Conservation (phyloP, 2,113 vertebrate genomes). For the Hydrolagus affinis region DNA sequence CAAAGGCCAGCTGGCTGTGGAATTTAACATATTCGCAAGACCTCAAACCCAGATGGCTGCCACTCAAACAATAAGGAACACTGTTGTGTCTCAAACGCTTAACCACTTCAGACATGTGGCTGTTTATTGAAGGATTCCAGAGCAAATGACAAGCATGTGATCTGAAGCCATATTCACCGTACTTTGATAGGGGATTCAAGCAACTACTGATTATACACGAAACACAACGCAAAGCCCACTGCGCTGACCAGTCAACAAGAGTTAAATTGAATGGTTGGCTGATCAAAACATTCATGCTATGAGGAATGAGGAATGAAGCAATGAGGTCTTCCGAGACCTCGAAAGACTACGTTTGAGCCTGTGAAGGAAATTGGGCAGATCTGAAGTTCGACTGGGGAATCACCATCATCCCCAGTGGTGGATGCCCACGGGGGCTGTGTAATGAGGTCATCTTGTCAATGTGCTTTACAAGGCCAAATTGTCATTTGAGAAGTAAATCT, state of each 20-base stretch:
- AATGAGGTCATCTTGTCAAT: no score
- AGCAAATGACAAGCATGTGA: conserved; percentile 20
- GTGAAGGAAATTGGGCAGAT: no score
- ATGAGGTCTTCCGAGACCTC: neutral
- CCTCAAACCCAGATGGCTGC: conserved; percentile 35
- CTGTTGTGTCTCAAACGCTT: neutral
- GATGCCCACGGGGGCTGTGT: no score
- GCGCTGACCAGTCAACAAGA: neutral
- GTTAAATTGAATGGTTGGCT: neutral
- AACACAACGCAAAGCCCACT: neutral
- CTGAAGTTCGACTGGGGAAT: no score
- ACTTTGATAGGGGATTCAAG: neutral
- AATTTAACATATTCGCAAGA: conserved; percentile 57
- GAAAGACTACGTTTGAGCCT: no score
- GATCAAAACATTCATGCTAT: neutral
- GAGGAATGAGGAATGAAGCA: neutral
- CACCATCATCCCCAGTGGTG: no score
- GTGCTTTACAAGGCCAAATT: no score
- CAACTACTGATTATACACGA: neutral
- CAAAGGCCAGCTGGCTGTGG: conserved; percentile 57
- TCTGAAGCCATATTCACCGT: neutral
- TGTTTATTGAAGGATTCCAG: neutral
- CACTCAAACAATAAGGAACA: conserved; percentile 10
- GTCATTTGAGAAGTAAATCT: no score
- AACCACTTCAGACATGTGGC: neutral